These are phyloP conservation scores for Platypus cylindrus DNA, from an alignment of 2,888 invertebrate genomes.

Conservation along the genomic window DNA sequence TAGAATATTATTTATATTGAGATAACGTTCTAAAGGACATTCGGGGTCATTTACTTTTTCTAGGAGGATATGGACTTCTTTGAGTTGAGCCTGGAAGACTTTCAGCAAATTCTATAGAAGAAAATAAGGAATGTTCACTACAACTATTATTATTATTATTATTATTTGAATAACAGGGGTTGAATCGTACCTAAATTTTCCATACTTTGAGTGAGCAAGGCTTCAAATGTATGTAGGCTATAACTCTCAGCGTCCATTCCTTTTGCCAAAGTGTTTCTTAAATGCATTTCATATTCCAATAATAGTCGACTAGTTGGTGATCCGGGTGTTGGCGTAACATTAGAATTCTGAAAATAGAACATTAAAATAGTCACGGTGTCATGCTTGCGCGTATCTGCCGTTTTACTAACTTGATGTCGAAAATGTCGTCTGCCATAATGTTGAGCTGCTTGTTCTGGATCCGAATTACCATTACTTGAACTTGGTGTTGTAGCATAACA, in stretches of 20 bases:
- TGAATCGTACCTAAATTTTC: constrained; percentile 68
- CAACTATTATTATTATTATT: too few species aligned
- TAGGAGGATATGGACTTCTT: constrained; percentile 72
- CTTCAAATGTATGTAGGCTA: constrained; percentile 87
- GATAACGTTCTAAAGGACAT: too few species aligned
- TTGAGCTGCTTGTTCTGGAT: constrained; percentile 62
- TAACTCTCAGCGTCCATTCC: constrained; percentile 94
- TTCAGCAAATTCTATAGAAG: constrained; percentile 85
- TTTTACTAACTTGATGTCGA: constrained; percentile 54
- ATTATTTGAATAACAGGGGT: not conserved
- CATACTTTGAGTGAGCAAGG: constrained; percentile 85
- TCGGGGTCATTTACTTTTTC: constrained; percentile 77
- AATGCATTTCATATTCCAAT: constrained; percentile 87
- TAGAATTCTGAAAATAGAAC: constrained; percentile 39
- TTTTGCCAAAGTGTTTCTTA: constrained; percentile 82
- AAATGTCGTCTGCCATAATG: constrained; percentile 47
- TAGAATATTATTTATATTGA: too few species aligned
- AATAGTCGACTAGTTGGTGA: constrained; percentile 75
- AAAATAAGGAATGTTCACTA: too few species aligned
- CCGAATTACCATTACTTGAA: constrained; percentile 85
- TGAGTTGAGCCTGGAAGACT: constrained; percentile 73
- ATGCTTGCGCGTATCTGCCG: too few species aligned
- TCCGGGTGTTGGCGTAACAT: constrained; percentile 64
- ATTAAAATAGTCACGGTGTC: too few species aligned
- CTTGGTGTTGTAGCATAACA: constrained; percentile 92